These are phyloP conservation scores for Aegotheles bennettii DNA, from an alignment of 2,113 vertebrate species.

Conservation along the genomic window DNA sequence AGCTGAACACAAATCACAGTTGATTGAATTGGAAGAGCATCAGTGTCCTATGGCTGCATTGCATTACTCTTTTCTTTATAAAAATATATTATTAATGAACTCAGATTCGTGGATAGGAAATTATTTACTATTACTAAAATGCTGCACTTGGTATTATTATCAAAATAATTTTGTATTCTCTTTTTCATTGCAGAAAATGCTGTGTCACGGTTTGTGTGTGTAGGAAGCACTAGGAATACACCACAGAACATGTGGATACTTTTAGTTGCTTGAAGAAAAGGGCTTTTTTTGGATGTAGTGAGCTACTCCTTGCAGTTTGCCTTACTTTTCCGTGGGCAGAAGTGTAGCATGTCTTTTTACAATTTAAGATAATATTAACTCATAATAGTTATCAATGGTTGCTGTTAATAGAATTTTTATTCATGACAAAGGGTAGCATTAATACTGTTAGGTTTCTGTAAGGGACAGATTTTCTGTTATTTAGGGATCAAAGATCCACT, in stretches of 20 bases:
- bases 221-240: background rate
- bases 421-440: background rate
- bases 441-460: background rate
- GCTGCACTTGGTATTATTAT: background rate
- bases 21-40: background rate
- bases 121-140: background rate
- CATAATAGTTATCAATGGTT: background rate
- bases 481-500: background rate
- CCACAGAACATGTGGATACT: background rate
- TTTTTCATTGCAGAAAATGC: background rate
- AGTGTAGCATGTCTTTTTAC: background rate
- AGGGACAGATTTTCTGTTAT: background rate
- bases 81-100: background rate
- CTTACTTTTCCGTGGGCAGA: background rate
- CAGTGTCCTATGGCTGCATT: background rate
- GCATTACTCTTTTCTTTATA: background rate
- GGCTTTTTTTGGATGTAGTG: background rate
- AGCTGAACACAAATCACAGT: background rate
- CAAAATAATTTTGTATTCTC: background rate
- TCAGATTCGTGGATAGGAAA: background rate
- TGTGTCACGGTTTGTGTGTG: background rate
- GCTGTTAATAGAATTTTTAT: background rate
- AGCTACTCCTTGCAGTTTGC: background rate
- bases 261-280: background rate
- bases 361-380: background rate